Conservation (phyloP, 2,888 invertebrate species). For the Chamaedrilus cognettii region DNA sequence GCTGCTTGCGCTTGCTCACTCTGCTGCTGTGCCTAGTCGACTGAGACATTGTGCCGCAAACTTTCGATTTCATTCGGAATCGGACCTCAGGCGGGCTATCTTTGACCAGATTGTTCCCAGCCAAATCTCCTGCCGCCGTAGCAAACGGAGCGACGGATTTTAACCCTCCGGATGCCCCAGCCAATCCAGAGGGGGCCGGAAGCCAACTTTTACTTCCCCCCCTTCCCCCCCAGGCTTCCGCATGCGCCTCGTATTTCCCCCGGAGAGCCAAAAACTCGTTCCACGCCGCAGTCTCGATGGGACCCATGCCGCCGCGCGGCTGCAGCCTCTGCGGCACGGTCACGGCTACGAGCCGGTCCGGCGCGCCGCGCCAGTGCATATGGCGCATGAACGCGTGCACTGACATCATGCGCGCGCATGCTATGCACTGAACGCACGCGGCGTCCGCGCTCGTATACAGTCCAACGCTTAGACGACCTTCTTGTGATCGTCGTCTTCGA, state of each 20-base stretch:
- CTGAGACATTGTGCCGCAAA: neutral
- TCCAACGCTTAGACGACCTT: constrained; percentile 46
- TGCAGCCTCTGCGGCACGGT: constrained; percentile 44
- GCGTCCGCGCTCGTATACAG: constrained; percentile 44
- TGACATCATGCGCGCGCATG: constrained; percentile 49
- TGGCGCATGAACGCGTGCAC: constrained; percentile 49
- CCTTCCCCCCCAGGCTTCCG: neutral
- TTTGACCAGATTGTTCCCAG: neutral
- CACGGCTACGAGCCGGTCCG: constrained; percentile 42
- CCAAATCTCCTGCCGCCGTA: neutral
- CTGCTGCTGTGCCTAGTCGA: constrained; percentile 46
- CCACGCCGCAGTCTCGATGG: constrained; percentile 21
- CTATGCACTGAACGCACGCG: constrained; percentile 49
- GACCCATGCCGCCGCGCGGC: constrained; percentile 38
- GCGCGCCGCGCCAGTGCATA: constrained; percentile 46
- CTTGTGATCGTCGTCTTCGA: constrained; percentile 36
- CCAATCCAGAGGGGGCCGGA: neutral
- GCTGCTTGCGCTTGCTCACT: constrained; percentile 52
- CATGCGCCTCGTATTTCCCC: neutral
- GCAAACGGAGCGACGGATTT: neutral
- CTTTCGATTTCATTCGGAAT: neutral
- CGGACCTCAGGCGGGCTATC: neutral
- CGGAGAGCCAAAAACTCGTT: constrained; percentile 17
- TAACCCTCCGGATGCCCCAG: neutral
- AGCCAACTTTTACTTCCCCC: too few relatives aligned